Evolutionary conservation across 2,113 vertebrate genomes (phyloP).

Genomic region (Vombatus ursinus): DNA sequence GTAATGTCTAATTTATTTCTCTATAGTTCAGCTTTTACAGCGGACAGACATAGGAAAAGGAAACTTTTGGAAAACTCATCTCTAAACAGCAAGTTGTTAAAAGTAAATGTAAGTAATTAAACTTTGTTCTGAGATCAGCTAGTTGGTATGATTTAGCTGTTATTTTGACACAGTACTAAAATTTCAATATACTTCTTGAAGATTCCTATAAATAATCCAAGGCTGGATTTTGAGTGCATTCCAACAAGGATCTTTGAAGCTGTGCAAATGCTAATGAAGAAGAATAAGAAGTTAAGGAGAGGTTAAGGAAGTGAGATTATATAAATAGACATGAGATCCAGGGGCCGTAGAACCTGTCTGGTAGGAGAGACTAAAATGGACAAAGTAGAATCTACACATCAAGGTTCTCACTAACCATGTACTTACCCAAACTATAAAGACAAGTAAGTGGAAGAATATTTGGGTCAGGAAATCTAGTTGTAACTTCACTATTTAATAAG

Average conservation of each 20-base stretch:
- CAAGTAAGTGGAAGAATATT: neutral
- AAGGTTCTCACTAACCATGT: neutral
- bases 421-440: neutral
- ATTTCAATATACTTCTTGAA: neutral
- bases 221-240: constrained; percentile 38
- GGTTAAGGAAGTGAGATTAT: neutral
- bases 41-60: constrained; percentile 95
- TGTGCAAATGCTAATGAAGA: neutral
- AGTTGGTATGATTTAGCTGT: constrained; percentile 1
- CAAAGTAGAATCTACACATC: neutral
- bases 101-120: constrained; percentile 91
- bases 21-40: constrained; percentile 89
- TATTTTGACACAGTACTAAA: constrained; percentile 33
- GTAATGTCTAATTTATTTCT: constrained; percentile 67
- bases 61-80: constrained; percentile 92
- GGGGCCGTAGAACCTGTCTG: neutral
- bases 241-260: neutral
- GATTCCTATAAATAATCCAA: constrained; percentile 1
- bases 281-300: neutral
- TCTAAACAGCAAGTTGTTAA: constrained; percentile 91
- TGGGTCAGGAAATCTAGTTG: neutral
- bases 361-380: neutral
- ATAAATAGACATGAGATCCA: neutral
- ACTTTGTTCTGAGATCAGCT: constrained; percentile 47
- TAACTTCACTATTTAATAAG: neutral